Evolutionary conservation across 2,888 invertebrate genomes (phyloP), one percentile per base, ranked within the genome.

Genomic region (Psylliodes chrysocephalus): DNA sequence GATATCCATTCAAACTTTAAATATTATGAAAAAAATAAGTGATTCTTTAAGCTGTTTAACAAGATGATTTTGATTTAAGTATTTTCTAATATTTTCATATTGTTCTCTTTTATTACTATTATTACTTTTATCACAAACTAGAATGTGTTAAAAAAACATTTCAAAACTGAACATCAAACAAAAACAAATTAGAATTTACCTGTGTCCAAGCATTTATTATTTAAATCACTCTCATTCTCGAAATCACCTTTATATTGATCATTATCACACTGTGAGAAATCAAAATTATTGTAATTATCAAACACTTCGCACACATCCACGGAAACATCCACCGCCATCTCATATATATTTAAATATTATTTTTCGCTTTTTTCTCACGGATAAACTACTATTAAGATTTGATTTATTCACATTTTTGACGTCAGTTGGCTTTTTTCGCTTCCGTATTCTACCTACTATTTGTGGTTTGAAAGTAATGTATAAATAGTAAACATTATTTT

Each of bases 261-360:
- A 19, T 30, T 47, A 57, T 57, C 57, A 22, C 15, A 35, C 18
- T 57, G 57, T 57, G 57, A 57, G 47, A 57, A 57, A 46, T 35
- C 10, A 22, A 17, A 47, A 35, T 46, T 46, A 57, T 57, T 22
- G 33, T 57, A 35, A 57, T 57, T 46, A 57, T 57, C 28, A 44
- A 33, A 38, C 47, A 47, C 19, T 35, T 35, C 46, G 14, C 46
- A 46, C 19, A 42, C 18, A 56, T 30, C 46, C 46, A 46, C 44
- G 46, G 35, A 46, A 44, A 33, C 12, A 19, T 47, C 46, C n/a
- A 33, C 46, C 56, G 46, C 46, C 17, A 35, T 57, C 47, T 14
- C 46, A 25, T 22, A n/a, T 25, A 22, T 46, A 46, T 14, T 46
- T 25, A 7, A 46, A 46, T n/a, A 46, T 15, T 46, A 46, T 22